Evolutionary conservation across 2,888 invertebrate species (phyloP).

Genomic region (Troilus luridus): DNA sequence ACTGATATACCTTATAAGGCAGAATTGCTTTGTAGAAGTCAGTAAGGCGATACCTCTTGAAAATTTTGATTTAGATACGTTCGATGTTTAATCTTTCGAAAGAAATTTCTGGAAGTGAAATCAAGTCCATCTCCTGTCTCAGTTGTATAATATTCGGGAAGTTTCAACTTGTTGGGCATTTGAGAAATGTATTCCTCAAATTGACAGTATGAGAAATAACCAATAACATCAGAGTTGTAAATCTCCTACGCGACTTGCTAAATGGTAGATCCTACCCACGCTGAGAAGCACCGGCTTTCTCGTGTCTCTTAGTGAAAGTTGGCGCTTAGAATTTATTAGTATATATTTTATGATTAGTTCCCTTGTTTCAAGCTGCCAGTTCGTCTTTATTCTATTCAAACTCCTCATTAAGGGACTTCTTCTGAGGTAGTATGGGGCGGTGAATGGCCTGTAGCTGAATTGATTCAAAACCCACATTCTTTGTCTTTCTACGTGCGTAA

Average conservation of each 20-base stretch:
- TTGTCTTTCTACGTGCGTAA: too few species aligned
- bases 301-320: not conserved
- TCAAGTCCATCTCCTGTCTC: not conserved
- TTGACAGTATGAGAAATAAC: not conserved
- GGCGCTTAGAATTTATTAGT: not conserved
- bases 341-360: not conserved
- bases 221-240: not conserved
- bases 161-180: not conserved
- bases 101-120: not conserved
- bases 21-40: not conserved
- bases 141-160: not conserved
- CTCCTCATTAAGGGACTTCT: not conserved
- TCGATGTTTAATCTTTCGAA: not conserved
- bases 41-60: not conserved
- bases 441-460: too few species aligned
- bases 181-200: not conserved
- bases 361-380: not conserved
- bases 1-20: not conserved
- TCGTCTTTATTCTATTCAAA: not conserved
- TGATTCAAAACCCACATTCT: too few species aligned
- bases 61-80: too few species aligned
- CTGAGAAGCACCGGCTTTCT: not conserved
- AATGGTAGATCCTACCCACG: not conserved
- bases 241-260: not conserved
- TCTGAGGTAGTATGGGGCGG: not conserved